These are phyloP conservation scores for Psococerastis gibbosa DNA, from an alignment of 2,888 invertebrate species.

Conservation along the genomic window DNA sequence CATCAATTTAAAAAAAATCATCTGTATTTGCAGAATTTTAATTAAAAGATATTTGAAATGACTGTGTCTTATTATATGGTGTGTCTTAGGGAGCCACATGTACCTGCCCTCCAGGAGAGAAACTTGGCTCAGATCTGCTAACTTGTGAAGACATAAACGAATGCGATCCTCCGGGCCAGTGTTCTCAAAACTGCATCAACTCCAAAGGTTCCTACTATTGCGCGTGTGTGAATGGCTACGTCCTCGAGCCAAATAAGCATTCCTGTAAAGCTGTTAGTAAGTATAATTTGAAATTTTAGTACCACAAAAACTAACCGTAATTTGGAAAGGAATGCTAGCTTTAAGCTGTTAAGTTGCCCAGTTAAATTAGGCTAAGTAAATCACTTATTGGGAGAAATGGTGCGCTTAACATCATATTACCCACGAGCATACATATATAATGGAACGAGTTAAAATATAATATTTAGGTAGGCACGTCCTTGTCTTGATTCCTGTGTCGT, in stretches of 20 bases:
- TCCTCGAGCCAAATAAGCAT: slow-evolving; percentile 57
- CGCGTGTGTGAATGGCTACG: slow-evolving; percentile 68
- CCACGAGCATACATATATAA: too few relatives aligned
- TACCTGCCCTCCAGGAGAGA: slow-evolving; percentile 75
- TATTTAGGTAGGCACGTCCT: too few relatives aligned
- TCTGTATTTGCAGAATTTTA: slow-evolving; percentile 11
- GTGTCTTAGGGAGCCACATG: slow-evolving; percentile 64
- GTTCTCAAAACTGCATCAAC: slow-evolving; percentile 83
- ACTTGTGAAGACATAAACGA: slow-evolving; percentile 71
- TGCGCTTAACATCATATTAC: too few relatives aligned
- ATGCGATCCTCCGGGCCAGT: slow-evolving; percentile 70
- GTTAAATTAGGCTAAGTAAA: too few relatives aligned
- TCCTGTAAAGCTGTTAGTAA: slow-evolving; percentile 72
- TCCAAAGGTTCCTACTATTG: slow-evolving; percentile 81
- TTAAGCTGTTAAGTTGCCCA: too few relatives aligned
- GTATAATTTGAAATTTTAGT: too few relatives aligned
- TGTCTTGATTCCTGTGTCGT: too few relatives aligned
- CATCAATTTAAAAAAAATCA: too few relatives aligned
- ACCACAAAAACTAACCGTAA: too few relatives aligned
- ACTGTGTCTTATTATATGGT: slow-evolving; percentile 9
- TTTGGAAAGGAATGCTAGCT: too few relatives aligned
- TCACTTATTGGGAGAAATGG: too few relatives aligned
- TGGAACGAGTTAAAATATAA: too few relatives aligned
- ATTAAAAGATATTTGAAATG: slow-evolving; percentile 12
- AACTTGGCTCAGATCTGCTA: slow-evolving; percentile 43